Conservation (phyloP, 2,888 invertebrate species). For the Plagodis dolabraria region DNA sequence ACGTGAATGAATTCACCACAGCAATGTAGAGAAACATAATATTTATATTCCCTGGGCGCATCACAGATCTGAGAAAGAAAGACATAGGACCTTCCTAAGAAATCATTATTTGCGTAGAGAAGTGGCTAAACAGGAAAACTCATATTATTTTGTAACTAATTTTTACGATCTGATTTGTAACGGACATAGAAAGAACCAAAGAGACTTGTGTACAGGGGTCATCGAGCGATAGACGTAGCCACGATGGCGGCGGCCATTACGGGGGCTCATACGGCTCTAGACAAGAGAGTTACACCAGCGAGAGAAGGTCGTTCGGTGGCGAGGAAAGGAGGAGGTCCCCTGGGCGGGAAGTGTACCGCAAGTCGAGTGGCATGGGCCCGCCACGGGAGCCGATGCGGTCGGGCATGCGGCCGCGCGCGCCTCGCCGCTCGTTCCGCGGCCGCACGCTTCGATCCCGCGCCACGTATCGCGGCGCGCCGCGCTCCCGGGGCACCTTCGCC, state of each 20-base stretch:
- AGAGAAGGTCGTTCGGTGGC: constrained; percentile 79
- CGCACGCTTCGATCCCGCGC: constrained; percentile 83
- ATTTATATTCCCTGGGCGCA: constrained; percentile 4
- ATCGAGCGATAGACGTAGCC: constrained; percentile 83
- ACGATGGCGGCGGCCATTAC: constrained; percentile 84
- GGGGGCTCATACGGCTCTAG: constrained; percentile 82
- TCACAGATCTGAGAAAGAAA: constrained; percentile 12
- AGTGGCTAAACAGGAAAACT: constrained; percentile 16
- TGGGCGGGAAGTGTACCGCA: constrained; percentile 77
- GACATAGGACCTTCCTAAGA: constrained; percentile 14
- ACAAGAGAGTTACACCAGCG: constrained; percentile 82
- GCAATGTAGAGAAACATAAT: constrained; percentile 7
- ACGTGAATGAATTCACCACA: constrained; percentile 7
- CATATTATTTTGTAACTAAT: constrained; percentile 23
- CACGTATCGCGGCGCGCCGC: constrained; percentile 74
- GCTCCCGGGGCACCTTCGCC: constrained; percentile 78
- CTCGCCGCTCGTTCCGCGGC: constrained; percentile 82
- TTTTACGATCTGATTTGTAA: constrained; percentile 40
- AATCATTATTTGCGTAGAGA: constrained; percentile 7
- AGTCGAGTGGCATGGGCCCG: constrained; percentile 78
- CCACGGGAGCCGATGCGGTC: constrained; percentile 70
- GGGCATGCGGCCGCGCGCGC: constrained; percentile 78
- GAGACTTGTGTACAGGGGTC: constrained; percentile 83
- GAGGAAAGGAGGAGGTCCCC: constrained; percentile 85
- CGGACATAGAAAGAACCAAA: constrained; percentile 68